Conservation (phyloP, 2,113 vertebrate species). For the Dasyornis broadbenti region DNA sequence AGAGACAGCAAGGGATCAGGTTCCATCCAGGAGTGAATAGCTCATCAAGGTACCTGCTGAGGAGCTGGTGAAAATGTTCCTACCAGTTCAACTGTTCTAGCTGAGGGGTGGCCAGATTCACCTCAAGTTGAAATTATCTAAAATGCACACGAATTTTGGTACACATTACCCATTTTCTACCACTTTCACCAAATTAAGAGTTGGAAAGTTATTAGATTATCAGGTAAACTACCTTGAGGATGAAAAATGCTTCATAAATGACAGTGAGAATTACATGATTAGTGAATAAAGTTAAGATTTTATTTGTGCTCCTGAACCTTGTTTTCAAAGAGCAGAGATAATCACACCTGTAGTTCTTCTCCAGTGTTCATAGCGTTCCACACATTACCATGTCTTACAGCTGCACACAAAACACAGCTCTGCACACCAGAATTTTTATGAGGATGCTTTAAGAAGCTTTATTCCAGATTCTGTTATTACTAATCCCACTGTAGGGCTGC, state of each 20-base stretch:
- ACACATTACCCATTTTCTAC: neutral
- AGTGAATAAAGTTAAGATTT: neutral
- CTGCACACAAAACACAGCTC: neutral
- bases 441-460: neutral
- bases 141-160: neutral
- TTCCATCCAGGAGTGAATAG: neutral
- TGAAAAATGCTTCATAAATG: neutral
- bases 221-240: neutral
- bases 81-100: neutral
- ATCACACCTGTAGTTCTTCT: neutral
- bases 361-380: neutral
- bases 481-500: neutral
- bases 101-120: neutral
- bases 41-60: neutral
- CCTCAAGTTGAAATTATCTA: neutral
- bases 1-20: neutral
- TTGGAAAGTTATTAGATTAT: neutral
- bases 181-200: neutral
- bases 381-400: neutral
- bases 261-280: neutral
- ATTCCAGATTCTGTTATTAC: neutral
- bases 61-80: neutral
- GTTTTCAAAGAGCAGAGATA: neutral
- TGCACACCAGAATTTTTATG: neutral
- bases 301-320: neutral